Evolutionary conservation across 2,113 vertebrate species (phyloP), one percentile per base, ranked within the genome.

Genomic region (Onychostruthus taczanowskii): DNA sequence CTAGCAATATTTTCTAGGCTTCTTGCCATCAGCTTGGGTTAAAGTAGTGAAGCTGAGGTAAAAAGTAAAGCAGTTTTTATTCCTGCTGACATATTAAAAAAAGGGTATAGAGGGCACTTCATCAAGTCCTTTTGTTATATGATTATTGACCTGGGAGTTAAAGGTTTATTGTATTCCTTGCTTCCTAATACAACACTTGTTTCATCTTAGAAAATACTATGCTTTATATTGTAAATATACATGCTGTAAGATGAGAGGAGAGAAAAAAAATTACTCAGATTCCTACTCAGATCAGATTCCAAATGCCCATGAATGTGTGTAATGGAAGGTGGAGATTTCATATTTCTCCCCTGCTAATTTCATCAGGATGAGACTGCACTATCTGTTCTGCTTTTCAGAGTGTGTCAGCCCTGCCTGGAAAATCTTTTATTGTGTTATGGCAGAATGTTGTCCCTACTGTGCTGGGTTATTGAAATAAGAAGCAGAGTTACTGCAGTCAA

Each of bases 1-100:
- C 89, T 96, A 95, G 95, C 76, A 97, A 97, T 96, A 97, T 97
- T 97, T 87, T 97, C 88, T 97, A 95, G 97, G 97, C 96, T 97
- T 96, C 73, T 95, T 97, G 97, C 96, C 97, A 97, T 96, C 94
- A 96, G 79, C 93, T 85, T 95, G 91, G 84, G 93, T 95, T 95
- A 93, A 94, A 97, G 82, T 41, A 95, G 62, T 83, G 92, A 90
- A 95, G 93, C 49, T 6, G 73, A 96, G 77, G 66, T 90, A 96
- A 86, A 94, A 94, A 95, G 44, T 67, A 93, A 96, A 94, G 61
- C 76, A 50, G 85, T 47, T 95, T 97, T 96, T 94, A 95, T 94
- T 92, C 88, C 37, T 93, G 68, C 84, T 90, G 90, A 96, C 79
- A 87, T 77, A 77, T 66, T 21, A 68, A 92, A 92, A 95, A 89